phyloP scores from a whole-genome alignment of 1,140 invertebrate genomes.

The Dinoponera quadriceps region DNA sequence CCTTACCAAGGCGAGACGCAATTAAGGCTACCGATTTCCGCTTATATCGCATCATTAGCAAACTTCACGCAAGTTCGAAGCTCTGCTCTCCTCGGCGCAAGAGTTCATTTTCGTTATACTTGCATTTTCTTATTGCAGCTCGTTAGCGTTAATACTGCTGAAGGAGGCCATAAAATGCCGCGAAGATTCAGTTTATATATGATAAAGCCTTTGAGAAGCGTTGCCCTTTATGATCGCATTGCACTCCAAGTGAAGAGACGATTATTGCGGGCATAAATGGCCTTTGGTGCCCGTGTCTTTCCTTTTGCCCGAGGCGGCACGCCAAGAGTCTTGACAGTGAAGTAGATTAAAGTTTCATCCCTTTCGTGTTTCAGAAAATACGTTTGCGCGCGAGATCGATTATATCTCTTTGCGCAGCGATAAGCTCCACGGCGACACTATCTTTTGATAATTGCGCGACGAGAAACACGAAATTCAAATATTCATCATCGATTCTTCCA shows the following conservation, averaged over 20 bases:
- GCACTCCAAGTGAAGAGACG: slow-evolving; percentile 7
- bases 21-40: slow-evolving; percentile 16
- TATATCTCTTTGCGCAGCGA: slow-evolving; percentile 19
- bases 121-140: slow-evolving; percentile 10
- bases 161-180: not conserved
- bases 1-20: not conserved
- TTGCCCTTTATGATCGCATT: slow-evolving; percentile 6
- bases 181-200: slow-evolving; percentile 30
- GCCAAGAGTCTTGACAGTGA: slow-evolving; percentile 42
- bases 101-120: slow-evolving; percentile 1
- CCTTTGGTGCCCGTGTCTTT: slow-evolving; percentile 28
- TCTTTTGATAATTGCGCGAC: slow-evolving; percentile 2
- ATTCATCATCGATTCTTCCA: slow-evolving; percentile 19
- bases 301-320: slow-evolving; percentile 4
- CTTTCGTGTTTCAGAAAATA: slow-evolving; percentile 22
- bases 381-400: slow-evolving; percentile 31
- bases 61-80: not conserved
- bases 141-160: slow-evolving; percentile 25
- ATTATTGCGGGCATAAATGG: slow-evolving; percentile 45
- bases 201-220: slow-evolving; percentile 7
- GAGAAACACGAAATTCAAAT: not conserved
- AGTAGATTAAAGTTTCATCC: slow-evolving; percentile 54
- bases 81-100: not conserved
- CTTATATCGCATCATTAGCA: not conserved
- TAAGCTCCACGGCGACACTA: not conserved